These are phyloP conservation scores for Hydrotaea cyrtoneurina DNA, from an alignment of 2,888 invertebrate species.

Conservation along the genomic window DNA sequence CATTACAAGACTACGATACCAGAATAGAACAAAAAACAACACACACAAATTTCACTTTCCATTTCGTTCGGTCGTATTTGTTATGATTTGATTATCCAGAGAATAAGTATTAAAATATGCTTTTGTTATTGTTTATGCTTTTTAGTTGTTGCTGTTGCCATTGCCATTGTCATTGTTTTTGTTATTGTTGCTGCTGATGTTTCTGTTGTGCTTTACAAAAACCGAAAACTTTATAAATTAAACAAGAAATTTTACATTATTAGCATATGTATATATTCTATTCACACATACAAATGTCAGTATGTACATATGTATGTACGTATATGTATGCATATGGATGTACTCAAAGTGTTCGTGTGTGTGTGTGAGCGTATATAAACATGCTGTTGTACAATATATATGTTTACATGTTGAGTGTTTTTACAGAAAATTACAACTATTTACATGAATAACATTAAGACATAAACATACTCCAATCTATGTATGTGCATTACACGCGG, in stretches of 20 bases:
- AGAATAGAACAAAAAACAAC: too few relatives aligned
- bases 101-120: constrained; percentile 16
- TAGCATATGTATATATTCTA: neutral
- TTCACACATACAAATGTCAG: too few relatives aligned
- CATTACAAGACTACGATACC: neutral
- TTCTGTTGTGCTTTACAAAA: neutral
- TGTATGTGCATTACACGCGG: neutral
- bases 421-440: constrained; percentile 22
- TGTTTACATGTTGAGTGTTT: constrained; percentile 7
- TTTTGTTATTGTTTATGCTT: constrained; percentile 21
- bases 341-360: neutral
- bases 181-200: constrained; percentile 31
- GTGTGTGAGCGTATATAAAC: neutral
- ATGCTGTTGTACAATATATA: neutral
- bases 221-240: constrained; percentile 28
- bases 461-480: neutral
- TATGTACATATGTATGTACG: neutral
- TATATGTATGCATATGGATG: neutral
- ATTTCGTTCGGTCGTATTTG: constrained; percentile 7
- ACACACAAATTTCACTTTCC: constrained; percentile 19
- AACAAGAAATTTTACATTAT: constrained; percentile 24
- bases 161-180: constrained; percentile 15
- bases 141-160: neutral
- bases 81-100: constrained; percentile 24
- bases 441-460: constrained; percentile 24